phyloP scores from a whole-genome alignment of 2,113 vertebrate genomes.

The Seriola quinqueradiata region DNA sequence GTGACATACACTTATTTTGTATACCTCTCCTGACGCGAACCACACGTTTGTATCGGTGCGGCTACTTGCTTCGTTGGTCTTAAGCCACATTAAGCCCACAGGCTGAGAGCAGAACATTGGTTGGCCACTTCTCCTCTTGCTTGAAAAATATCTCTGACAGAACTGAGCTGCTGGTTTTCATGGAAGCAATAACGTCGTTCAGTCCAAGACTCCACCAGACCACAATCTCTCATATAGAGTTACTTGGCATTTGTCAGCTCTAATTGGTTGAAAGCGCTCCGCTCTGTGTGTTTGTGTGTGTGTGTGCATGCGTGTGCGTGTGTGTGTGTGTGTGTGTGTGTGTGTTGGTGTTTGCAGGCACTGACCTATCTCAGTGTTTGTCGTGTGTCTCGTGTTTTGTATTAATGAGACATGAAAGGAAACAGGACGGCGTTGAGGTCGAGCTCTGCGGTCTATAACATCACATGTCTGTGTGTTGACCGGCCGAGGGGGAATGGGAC shows the following conservation, averaged over 20 bases:
- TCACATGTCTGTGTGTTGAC: constrained; percentile 57
- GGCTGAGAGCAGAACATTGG: constrained; percentile 32
- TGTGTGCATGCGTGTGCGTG: not conserved
- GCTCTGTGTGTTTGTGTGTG: constrained; percentile 12
- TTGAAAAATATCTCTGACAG: constrained; percentile 55
- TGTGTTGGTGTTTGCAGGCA: not conserved
- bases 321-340: constrained; percentile 11
- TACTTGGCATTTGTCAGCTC: constrained; percentile 61
- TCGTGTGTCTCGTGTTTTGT: not conserved
- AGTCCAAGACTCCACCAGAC: constrained; percentile 54
- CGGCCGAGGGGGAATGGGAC: constrained; percentile 13
- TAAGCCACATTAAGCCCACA: constrained; percentile 36
- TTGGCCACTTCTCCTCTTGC: not conserved
- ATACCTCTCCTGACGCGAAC: not conserved
- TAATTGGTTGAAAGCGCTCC: constrained; percentile 54
- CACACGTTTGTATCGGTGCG: not conserved
- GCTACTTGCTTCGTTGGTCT: constrained; percentile 20
- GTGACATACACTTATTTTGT: not conserved
- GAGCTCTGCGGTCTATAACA: not conserved
- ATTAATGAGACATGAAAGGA: not conserved
- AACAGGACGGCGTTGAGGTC: constrained; percentile 8
- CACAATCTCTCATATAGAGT: constrained; percentile 62
- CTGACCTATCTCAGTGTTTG: not conserved
- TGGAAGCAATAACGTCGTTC: constrained; percentile 49
- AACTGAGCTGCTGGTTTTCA: constrained; percentile 58